Base-by-base conservation (phyloP, 2,888 invertebrate genomes). In the Cataglyphis albicans region DNA sequence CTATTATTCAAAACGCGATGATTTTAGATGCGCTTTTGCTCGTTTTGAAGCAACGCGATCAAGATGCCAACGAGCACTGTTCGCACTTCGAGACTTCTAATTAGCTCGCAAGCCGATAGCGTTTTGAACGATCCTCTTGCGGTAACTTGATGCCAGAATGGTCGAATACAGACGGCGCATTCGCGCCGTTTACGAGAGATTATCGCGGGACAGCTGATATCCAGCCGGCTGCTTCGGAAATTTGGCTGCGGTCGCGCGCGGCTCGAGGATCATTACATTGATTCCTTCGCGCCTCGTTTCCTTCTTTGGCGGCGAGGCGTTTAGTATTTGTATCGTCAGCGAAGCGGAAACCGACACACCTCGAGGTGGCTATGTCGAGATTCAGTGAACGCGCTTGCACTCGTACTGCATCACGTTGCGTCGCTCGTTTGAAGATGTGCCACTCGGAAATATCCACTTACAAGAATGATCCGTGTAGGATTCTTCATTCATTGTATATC, bases 361-460 rank as follows among this genome's bases (percentile, higher is more conserved):
- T 85, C 85, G 87, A 88, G 89, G 78, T 81, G 57, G 73, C 35
- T 48, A 41, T 48, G 64, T 65, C 73, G 65, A 41, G 88, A 55
- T 41, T 73, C 88, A 81, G 74, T 82, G 73, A 35, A 29, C 18
- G 72, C 21, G 63, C 25, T 25, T 48, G 84, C 65, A 81, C 84
- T 73, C 61, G 57, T 74, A 57, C 55, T 52, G 32, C 59, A 41
- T 76, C 72, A 21, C 29, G 65, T 68, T 55, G 64, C 59, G 78
- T 78, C 73, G 78, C 59, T 78, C 59, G 35, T 59, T 70, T 59
- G 15, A 72, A 72, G 48, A 48, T 48, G 73, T 82, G 83, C 88
- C 88, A 85, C 89, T 90, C 88, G 89, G 89, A 89, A 90, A 85
- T 88, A 90, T 90, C 89, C 89, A 89, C 90, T 89, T 87, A 85